Evolutionary conservation across 2,888 invertebrate genomes (phyloP).

Genomic region (Eristalinus aeneus): DNA sequence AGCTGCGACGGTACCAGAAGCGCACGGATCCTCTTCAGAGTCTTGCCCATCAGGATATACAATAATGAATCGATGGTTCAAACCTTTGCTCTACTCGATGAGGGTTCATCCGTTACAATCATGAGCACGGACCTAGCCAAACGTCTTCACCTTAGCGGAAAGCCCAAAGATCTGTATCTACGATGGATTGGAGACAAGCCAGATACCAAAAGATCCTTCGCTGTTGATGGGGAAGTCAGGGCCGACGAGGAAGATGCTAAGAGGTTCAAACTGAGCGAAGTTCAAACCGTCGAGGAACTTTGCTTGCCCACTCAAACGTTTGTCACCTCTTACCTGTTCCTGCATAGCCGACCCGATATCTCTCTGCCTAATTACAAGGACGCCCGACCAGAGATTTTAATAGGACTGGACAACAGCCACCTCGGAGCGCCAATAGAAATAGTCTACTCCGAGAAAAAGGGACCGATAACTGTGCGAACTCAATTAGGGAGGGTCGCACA

Average conservation of each 20-base stretch:
- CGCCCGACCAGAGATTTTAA: constrained; percentile 34
- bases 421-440: background rate
- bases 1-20: background rate
- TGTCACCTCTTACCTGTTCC: background rate
- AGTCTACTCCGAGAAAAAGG: background rate
- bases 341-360: background rate
- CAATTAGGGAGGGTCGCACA: too few relatives aligned
- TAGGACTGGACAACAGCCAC: constrained; percentile 41
- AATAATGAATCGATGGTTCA: background rate
- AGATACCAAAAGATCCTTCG: background rate
- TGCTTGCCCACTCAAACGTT: background rate
- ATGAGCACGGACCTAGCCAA: background rate
- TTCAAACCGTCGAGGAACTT: background rate
- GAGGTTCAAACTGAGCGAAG: background rate
- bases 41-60: background rate
- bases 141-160: background rate
- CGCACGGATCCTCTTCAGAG: background rate
- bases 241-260: background rate
- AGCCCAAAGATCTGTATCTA: background rate
- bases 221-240: background rate
- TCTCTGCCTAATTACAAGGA: constrained; percentile 2
- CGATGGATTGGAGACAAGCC: background rate
- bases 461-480: too few relatives aligned
- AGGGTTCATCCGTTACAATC: background rate
- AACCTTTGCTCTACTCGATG: background rate